These are phyloP conservation scores for Drosophila pectinifera DNA, from an alignment of 1,140 invertebrate genomes.

Conservation along the genomic window DNA sequence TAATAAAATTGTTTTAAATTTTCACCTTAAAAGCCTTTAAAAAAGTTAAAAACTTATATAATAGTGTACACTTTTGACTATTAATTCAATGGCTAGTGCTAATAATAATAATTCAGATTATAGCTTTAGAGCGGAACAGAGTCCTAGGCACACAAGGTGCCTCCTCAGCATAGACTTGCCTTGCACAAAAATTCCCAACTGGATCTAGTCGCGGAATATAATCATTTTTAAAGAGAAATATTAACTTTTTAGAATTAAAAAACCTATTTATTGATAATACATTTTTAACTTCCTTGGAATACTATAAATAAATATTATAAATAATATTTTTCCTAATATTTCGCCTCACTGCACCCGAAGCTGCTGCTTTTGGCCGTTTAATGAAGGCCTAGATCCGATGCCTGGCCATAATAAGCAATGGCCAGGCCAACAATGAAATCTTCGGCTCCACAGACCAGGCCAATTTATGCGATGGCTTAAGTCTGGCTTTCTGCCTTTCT, in stretches of 20 bases:
- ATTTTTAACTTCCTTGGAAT: no score
- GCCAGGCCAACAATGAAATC: constrained; percentile 68
- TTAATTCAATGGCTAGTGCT: no score
- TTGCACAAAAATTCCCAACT: no score
- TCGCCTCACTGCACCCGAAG: constrained; percentile 11
- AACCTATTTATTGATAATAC: no score
- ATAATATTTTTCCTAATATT: neutral
- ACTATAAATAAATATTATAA: no score
- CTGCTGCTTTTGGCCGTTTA: constrained; percentile 55
- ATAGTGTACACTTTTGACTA: neutral
- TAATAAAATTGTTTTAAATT: neutral
- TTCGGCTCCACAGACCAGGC: constrained; percentile 43
- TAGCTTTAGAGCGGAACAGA: no score
- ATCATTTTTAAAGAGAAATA: no score
- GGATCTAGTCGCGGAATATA: no score
- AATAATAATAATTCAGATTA: no score
- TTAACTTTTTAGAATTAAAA: no score
- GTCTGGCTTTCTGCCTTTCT: constrained; percentile 15
- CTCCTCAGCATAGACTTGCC: no score
- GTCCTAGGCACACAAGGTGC: no score
- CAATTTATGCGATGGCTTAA: constrained; percentile 70
- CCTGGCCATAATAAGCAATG: constrained; percentile 72
- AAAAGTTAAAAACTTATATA: neutral
- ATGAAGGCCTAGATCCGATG: constrained; percentile 79
- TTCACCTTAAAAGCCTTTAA: neutral